Percentiles rank a stretch among this genome's conserved stretches.
These are phyloP conservation scores for Bombus terrestris DNA, from an alignment of 1,140 invertebrate genomes.

Conservation along the genomic window DNA sequence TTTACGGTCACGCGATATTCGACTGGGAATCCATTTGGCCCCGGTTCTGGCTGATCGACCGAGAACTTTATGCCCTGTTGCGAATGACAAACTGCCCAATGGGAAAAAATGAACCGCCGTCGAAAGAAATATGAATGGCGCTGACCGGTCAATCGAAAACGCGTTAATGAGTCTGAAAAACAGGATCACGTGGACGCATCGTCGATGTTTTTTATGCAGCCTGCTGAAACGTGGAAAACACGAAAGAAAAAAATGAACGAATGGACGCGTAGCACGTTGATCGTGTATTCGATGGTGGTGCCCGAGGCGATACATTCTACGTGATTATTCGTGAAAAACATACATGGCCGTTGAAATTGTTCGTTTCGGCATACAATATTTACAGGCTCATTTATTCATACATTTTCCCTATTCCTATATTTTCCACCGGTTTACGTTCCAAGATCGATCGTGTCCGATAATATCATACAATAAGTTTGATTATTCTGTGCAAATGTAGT, in stretches of 20 bases:
- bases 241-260: background rate
- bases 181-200: no score
- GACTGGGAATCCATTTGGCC: background rate
- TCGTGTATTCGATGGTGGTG: background rate
- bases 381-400: background rate
- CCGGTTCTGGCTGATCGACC: background rate
- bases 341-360: background rate
- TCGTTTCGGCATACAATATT: background rate
- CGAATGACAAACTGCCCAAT: background rate
- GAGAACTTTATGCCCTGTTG: background rate
- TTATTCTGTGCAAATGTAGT: no score
- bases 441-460: no score
- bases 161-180: background rate
- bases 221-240: background rate
- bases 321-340: background rate
- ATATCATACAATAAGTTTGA: no score
- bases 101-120: background rate
- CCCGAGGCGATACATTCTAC: background rate
- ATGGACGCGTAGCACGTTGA: background rate
- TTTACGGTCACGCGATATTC: constrained; percentile 1
- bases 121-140: background rate
- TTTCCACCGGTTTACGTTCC: background rate
- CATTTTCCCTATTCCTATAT: background rate
- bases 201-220: background rate
- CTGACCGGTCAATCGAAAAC: background rate